Conservation (phyloP, 2,888 invertebrate genomes). For the Sipunculus nudus region DNA sequence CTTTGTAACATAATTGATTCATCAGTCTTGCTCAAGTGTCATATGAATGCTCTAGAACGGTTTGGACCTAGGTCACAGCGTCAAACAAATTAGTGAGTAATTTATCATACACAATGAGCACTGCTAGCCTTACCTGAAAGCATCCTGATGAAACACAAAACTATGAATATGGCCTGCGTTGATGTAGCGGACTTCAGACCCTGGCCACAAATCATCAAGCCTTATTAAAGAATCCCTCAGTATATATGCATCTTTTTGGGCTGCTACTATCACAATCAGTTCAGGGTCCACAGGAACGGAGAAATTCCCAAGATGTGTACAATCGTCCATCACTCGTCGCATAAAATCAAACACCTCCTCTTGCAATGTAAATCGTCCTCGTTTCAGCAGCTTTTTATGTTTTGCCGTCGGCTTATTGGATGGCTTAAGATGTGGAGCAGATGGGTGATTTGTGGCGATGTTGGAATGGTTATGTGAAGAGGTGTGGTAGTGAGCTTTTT, state of each 20-base stretch:
- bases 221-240: slow-evolving; percentile 85
- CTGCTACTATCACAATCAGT: slow-evolving; percentile 89
- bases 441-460: too few relatives aligned
- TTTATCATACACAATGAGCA: not conserved
- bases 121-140: slow-evolving; percentile 78
- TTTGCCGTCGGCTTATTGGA: too few relatives aligned
- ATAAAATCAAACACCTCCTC: slow-evolving; percentile 89
- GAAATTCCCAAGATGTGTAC: slow-evolving; percentile 95
- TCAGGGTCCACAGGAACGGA: slow-evolving; percentile 85
- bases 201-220: slow-evolving; percentile 92
- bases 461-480: too few relatives aligned
- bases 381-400: too few relatives aligned
- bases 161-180: slow-evolving; percentile 80
- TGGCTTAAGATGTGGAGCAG: too few relatives aligned
- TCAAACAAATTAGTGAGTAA: too few relatives aligned
- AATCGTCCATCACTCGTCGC: slow-evolving; percentile 98
- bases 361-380: too few relatives aligned
- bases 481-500: too few relatives aligned
- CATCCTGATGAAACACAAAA: slow-evolving; percentile 82
- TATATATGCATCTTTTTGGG: slow-evolving; percentile 84
- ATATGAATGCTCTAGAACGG: too few relatives aligned
- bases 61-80: too few relatives aligned
- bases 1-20: too few relatives aligned
- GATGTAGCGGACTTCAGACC: slow-evolving; percentile 85
- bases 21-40: too few relatives aligned